Evolutionary conservation across 2,113 vertebrate genomes (phyloP).

Genomic region (Eubucco bourcierii): DNA sequence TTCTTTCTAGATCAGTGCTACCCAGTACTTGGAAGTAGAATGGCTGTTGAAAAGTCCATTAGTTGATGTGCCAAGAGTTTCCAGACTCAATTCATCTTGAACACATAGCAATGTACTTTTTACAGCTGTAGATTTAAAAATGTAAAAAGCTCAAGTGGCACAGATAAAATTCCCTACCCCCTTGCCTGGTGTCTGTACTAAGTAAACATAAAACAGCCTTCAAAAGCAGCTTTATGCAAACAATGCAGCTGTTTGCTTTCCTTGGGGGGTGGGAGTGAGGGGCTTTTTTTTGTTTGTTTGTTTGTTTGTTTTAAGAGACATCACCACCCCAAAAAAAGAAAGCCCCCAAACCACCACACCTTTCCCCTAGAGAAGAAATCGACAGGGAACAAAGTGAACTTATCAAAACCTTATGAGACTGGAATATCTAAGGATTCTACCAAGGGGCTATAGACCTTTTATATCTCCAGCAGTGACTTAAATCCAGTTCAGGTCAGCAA

Average conservation of each 20-base stretch:
- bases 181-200: slow-evolving; percentile 26
- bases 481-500: background rate
- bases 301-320: too few relatives aligned
- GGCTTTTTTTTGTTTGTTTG: too few relatives aligned
- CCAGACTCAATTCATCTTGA: background rate
- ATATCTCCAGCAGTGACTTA: background rate
- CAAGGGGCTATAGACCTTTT: background rate
- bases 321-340: background rate
- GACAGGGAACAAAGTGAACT: slow-evolving; percentile 2
- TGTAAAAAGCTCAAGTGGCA: slow-evolving; percentile 18
- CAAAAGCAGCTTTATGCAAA: slow-evolving; percentile 71
- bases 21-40: background rate
- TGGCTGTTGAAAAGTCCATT: background rate
- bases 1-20: background rate
- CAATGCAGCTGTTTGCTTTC: slow-evolving; percentile 67
- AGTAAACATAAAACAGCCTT: slow-evolving; percentile 62
- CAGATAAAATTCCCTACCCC: slow-evolving; percentile 29
- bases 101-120: slow-evolving; percentile 38
- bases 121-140: background rate
- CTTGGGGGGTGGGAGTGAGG: background rate
- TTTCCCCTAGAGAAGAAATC: slow-evolving; percentile 60
- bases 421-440: background rate
- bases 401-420: background rate
- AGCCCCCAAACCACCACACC: background rate
- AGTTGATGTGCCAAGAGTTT: background rate